Percentiles rank a stretch among this genome's conserved stretches.
Evolutionary conservation across 2,888 invertebrate genomes (phyloP).

Genomic region (Netelia melanura): DNA sequence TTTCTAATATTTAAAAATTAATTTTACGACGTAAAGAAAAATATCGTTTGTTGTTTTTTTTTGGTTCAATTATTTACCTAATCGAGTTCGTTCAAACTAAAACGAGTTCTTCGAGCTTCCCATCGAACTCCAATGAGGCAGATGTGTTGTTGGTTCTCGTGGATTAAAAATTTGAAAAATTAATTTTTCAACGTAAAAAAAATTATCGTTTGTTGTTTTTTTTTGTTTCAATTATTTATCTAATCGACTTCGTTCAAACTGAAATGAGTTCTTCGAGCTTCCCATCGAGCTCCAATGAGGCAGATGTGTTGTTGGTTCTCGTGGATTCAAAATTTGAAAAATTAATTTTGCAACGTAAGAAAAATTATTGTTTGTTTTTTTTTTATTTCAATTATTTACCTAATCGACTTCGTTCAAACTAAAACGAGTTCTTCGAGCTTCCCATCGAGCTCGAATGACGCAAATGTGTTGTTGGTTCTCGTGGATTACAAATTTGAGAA

Average conservation of each 20-base stretch:
- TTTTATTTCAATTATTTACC: conserved; percentile 43
- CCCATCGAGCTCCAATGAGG: conserved; percentile 40
- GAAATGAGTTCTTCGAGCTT: conserved; percentile 45
- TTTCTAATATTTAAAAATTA: background rate
- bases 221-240: conserved; percentile 46
- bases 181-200: background rate
- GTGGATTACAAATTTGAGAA: background rate
- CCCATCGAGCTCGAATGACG: conserved; percentile 40
- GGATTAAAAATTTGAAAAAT: background rate
- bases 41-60: background rate
- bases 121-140: conserved; percentile 39
- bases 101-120: conserved; percentile 43
- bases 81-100: conserved; percentile 55
- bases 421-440: conserved; percentile 45
- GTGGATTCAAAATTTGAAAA: background rate
- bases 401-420: conserved; percentile 59
- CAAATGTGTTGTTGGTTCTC: conserved; percentile 48
- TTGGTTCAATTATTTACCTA: conserved; percentile 48
- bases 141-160: conserved; percentile 53
- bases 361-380: background rate
- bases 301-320: conserved; percentile 50
- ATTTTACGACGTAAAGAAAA: background rate
- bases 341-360: background rate
- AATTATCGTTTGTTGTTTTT: background rate
- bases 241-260: conserved; percentile 59